Base-by-base conservation (phyloP, 2,113 vertebrate species). In the Cynocephalus volans region DNA sequence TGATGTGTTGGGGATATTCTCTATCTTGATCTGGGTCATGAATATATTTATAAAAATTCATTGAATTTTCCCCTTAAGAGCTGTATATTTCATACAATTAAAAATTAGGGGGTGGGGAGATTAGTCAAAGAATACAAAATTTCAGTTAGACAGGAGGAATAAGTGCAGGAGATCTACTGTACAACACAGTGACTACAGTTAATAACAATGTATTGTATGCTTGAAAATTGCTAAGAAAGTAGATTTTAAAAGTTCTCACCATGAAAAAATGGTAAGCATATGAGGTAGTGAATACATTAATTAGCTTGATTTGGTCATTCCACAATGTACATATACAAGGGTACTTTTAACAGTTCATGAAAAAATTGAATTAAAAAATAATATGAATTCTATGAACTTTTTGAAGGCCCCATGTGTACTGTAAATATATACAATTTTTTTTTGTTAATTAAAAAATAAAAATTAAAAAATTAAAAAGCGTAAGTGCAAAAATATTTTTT, bases 401-500 rank as follows among this genome's bases (percentile, higher is more conserved):
- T 41, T 41, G 41, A 41, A 41, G 41, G 4, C 41, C 41, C 41
- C 41, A 41, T 41, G 41, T 10, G 14, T 5, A 48, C 11, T 8
- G 48, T 31, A 93, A 64, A 86, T 26, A 86, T 0, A 33, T 60
- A 76, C 31, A 45, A 12, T 23, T 89, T 75, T 54, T 17, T 10
- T 76, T 83, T 45, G 15, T 84, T 48, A n/a, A 88, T n/a, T 84
- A 89, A 96, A 96, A 77, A 75, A 84, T 54, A 64, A 70, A 23
- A 77, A 52, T 52, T 18, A 36, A 64, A 70, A 23, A 77, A 52
- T 52, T 18, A 36, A 75, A 18, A 65, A 62, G 23, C 21, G 4
- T 26, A 54, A 17, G 11, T 19, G 3, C 13, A n/a, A 41, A 19
- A 52, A 11, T 11, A 26, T 31, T 5, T 33, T 54, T 54, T 23